Conservation (phyloP, 2,113 vertebrate species). For the Nettapus auritus region DNA sequence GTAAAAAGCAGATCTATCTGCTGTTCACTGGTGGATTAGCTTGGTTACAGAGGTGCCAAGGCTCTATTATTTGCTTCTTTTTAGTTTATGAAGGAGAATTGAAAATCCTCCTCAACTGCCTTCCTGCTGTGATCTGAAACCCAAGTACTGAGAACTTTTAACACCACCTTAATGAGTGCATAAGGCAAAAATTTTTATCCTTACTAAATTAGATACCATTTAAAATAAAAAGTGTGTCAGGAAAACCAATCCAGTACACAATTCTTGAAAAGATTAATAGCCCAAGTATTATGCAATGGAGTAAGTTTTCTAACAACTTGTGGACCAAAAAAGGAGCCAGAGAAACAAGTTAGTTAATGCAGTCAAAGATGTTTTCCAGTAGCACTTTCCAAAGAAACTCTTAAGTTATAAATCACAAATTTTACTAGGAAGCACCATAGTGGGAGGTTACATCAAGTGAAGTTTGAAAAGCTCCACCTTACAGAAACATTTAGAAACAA, state of each 20-base stretch:
- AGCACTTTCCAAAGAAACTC: background rate
- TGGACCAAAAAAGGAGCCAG: background rate
- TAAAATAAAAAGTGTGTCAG: background rate
- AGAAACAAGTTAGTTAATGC: background rate
- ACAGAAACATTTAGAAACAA: background rate
- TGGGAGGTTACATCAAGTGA: background rate
- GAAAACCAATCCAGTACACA: background rate
- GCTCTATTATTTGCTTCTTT: background rate
- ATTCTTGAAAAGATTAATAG: background rate
- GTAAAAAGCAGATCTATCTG: background rate
- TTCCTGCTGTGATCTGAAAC: background rate
- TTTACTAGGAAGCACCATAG: background rate
- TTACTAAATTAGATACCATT: background rate
- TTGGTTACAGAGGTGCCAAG: background rate
- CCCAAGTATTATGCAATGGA: background rate
- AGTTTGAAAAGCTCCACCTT: background rate
- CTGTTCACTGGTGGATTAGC: fast-evolving
- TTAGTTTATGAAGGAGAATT: background rate
- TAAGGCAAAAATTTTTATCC: background rate
- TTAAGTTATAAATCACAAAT: background rate
- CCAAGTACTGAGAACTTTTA: background rate
- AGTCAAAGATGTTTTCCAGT: background rate
- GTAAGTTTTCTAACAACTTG: background rate
- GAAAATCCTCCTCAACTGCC: background rate
- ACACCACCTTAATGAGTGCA: background rate